phyloP scores from a whole-genome alignment of 2,113 vertebrate genomes.

The Sturnus vulgaris region DNA sequence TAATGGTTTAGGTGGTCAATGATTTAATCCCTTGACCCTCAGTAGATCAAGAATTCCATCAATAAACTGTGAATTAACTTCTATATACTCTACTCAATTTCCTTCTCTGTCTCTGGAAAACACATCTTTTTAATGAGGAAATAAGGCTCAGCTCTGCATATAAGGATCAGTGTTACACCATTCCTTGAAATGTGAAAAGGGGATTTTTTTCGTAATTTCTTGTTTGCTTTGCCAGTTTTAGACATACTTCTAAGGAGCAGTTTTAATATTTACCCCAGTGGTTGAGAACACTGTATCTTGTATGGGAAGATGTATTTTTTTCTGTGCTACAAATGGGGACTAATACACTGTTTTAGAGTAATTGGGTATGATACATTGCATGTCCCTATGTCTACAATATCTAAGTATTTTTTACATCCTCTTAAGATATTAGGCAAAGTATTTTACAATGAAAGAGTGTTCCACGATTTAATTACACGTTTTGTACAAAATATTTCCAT shows the following conservation, averaged over 20 bases:
- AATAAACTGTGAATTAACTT: neutral
- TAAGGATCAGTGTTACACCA: neutral
- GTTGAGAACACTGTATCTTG: neutral
- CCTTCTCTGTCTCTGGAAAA: neutral
- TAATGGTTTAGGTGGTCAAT: slow-evolving; percentile 19
- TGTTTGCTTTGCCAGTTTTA: neutral
- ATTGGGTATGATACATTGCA: neutral
- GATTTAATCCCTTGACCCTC: slow-evolving; percentile 44
- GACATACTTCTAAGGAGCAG: neutral
- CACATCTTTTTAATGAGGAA: neutral
- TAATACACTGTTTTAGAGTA: neutral
- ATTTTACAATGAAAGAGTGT: slow-evolving; percentile 38
- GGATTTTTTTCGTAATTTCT: neutral
- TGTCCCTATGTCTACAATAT: neutral
- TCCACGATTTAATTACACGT: slow-evolving; percentile 57
- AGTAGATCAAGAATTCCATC: slow-evolving; percentile 17
- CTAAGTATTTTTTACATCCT: slow-evolving; percentile 22
- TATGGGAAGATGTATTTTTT: neutral
- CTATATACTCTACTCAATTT: neutral
- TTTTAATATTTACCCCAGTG: neutral
- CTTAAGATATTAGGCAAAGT: slow-evolving; percentile 10
- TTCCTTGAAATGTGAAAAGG: neutral
- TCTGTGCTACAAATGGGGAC: neutral
- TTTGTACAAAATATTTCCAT: slow-evolving; percentile 65
- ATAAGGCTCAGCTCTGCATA: neutral